These are phyloP conservation scores for Hippoglossus hippoglossus DNA, from an alignment of 2,797 vertebrate genomes.

Conservation along the genomic window DNA sequence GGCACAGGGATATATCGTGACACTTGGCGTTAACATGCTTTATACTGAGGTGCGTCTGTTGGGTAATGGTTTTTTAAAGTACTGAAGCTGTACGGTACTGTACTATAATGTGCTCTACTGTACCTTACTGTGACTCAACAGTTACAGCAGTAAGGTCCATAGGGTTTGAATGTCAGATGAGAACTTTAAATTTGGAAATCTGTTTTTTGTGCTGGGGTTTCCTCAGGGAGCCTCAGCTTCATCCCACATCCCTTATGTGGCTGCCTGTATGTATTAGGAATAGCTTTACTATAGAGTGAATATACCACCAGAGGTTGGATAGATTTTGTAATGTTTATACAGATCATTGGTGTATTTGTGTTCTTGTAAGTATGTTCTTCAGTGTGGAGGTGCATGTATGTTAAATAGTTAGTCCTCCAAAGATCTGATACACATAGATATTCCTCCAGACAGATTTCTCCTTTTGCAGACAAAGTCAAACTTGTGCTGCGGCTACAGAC, in stretches of 20 bases:
- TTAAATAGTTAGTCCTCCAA: too few relatives aligned
- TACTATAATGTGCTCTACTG: background rate
- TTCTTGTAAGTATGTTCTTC: too few relatives aligned
- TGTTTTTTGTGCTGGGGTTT: background rate
- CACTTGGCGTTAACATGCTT: slow-evolving; percentile 24
- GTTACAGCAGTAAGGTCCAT: background rate
- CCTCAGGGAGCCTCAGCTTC: too few relatives aligned
- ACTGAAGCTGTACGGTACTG: background rate
- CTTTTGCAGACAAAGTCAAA: too few relatives aligned
- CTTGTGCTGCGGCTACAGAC: too few relatives aligned
- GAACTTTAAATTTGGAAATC: background rate
- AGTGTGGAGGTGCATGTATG: too few relatives aligned
- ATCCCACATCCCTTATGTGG: background rate
- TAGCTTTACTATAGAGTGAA: background rate
- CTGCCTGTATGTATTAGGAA: background rate
- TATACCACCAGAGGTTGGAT: too few relatives aligned
- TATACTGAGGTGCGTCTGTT: slow-evolving; percentile 30
- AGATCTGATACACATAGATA: too few relatives aligned
- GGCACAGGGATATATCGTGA: background rate
- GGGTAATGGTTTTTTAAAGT: slow-evolving; percentile 20
- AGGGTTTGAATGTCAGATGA: background rate
- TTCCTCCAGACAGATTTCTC: too few relatives aligned
- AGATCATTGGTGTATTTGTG: too few relatives aligned
- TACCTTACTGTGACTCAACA: background rate
- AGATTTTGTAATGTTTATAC: too few relatives aligned